Evolutionary conservation across 1,140 invertebrate species (phyloP).

Genomic region (Chrysoperla carnea): DNA sequence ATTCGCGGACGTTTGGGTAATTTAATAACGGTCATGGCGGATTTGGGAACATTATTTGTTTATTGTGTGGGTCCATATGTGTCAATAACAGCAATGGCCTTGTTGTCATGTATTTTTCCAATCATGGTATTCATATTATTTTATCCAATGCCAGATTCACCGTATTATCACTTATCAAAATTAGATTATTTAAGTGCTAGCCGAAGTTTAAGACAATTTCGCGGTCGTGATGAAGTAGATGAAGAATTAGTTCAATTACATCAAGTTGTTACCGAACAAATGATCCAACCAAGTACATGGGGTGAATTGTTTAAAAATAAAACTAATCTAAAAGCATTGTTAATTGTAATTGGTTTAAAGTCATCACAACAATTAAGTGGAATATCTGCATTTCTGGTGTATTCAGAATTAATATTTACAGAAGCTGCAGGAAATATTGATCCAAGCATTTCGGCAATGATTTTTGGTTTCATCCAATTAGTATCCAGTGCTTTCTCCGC

Average conservation of each 20-base stretch:
- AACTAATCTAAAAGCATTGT: conserved; percentile 13
- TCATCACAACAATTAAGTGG: conserved; percentile 30
- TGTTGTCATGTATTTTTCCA: conserved; percentile 4
- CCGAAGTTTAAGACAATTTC: conserved; percentile 26
- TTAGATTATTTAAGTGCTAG: conserved; percentile 26
- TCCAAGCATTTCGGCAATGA: conserved; percentile 16
- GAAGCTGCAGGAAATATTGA: conserved; percentile 19
- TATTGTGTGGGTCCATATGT: not conserved
- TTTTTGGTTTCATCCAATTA: conserved; percentile 21
- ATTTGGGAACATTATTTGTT: not conserved
- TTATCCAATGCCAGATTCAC: conserved; percentile 13
- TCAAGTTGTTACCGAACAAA: conserved; percentile 11
- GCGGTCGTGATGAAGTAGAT: conserved; percentile 23
- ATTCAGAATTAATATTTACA: conserved; percentile 26
- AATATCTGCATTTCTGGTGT: conserved; percentile 34
- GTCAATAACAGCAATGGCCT: not conserved
- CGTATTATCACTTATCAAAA: conserved; percentile 11
- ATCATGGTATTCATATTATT: conserved; percentile 8
- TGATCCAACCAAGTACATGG: conserved; percentile 10
- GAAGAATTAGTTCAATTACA: conserved; percentile 25
- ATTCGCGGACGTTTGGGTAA: not conserved
- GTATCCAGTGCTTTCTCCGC: conserved; percentile 15
- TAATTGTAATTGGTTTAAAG: conserved; percentile 27
- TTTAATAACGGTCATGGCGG: not conserved
- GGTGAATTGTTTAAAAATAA: conserved; percentile 11